Conservation (phyloP, 2,888 invertebrate species). For the Hydraecia micacea region DNA sequence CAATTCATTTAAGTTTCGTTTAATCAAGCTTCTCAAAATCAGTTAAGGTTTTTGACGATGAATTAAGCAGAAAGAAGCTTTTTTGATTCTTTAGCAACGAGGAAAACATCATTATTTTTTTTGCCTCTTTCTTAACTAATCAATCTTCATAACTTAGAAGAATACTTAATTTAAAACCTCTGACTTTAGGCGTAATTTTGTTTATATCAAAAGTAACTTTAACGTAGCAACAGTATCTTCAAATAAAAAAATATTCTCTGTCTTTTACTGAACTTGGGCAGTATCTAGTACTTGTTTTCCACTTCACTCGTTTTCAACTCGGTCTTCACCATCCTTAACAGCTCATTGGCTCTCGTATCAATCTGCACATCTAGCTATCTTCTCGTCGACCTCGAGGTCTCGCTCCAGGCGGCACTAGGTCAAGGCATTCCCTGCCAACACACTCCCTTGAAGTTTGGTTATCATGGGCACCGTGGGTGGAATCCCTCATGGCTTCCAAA, state of each 20-base stretch:
- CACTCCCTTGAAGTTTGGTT: slow-evolving; percentile 3
- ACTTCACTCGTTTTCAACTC: slow-evolving; percentile 28
- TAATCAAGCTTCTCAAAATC: slow-evolving; percentile 57
- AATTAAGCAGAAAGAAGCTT: slow-evolving; percentile 38
- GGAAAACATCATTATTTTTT: slow-evolving; percentile 15
- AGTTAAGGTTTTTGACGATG: slow-evolving; percentile 39
- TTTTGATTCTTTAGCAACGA: slow-evolving; percentile 24
- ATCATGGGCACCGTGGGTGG: slow-evolving; percentile 11
- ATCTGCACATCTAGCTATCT: slow-evolving; percentile 31
- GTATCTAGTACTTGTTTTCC: slow-evolving; percentile 30
- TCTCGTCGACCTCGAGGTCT: slow-evolving; percentile 40
- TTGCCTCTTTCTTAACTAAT: slow-evolving; percentile 17
- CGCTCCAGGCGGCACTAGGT: slow-evolving; percentile 41
- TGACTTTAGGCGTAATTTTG: not conserved
- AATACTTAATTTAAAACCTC: slow-evolving; percentile 18
- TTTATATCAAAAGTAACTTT: not conserved
- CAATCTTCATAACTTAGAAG: slow-evolving; percentile 18
- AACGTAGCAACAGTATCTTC: not conserved
- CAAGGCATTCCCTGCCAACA: slow-evolving; percentile 44
- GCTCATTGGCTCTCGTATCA: slow-evolving; percentile 50
- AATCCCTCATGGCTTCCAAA: not conserved
- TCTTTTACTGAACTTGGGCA: slow-evolving; percentile 11
- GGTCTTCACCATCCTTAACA: slow-evolving; percentile 40
- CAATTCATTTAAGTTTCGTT: slow-evolving; percentile 49
- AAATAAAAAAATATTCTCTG: not conserved